phyloP scores from a whole-genome alignment of 2,888 invertebrate genomes.

The Alcis repandata region DNA sequence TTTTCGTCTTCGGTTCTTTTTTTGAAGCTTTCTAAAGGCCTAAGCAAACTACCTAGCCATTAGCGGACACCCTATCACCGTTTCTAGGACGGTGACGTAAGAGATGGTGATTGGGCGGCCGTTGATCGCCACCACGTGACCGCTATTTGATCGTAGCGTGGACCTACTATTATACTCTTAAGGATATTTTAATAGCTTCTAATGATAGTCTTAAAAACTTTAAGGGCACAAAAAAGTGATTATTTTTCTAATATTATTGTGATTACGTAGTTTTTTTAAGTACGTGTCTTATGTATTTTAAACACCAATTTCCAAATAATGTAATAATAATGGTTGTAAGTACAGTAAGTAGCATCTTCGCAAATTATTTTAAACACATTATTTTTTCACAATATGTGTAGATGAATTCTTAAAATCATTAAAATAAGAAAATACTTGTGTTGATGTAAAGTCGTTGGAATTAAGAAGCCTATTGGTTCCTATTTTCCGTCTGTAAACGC shows the following conservation, averaged over 20 bases:
- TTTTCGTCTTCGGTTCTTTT: background rate
- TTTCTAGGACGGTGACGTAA: background rate
- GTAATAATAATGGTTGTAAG: too few relatives aligned
- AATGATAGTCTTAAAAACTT: conserved; percentile 10
- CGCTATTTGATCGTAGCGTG: background rate
- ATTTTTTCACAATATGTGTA: too few relatives aligned
- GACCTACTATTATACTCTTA: background rate
- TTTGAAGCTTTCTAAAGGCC: background rate
- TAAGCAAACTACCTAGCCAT: background rate
- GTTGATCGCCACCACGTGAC: background rate
- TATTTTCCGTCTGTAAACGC: too few relatives aligned
- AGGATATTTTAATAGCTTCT: background rate
- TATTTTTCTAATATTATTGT: conserved; percentile 10
- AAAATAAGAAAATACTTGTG: too few relatives aligned
- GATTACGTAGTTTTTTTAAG: conserved; percentile 3
- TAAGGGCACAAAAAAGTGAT: conserved; percentile 24
- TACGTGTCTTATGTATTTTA: background rate
- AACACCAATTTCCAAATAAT: background rate
- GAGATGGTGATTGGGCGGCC: background rate
- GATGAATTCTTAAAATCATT: too few relatives aligned
- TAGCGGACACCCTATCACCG: background rate
- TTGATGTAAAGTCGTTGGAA: too few relatives aligned
- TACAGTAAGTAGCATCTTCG: too few relatives aligned
- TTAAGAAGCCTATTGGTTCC: too few relatives aligned
- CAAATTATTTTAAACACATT: too few relatives aligned